A percentile compares a stretch with the other conserved stretches of the same genome.
Evolutionary conservation across 2,113 vertebrate species (phyloP).

Genomic region (Tetrax tetrax): DNA sequence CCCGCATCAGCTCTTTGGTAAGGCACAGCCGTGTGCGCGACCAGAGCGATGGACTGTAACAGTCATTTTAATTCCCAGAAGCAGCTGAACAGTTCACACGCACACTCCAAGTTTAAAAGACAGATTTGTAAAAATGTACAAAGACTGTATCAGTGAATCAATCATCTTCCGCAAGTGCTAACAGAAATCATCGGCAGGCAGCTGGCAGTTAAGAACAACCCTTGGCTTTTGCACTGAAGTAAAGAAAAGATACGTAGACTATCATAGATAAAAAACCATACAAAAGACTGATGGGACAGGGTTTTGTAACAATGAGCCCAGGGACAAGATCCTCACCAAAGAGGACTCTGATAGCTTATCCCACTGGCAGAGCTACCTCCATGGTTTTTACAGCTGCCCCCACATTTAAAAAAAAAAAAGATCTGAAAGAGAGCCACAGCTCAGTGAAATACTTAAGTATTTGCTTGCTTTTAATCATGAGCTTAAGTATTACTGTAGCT

Average conservation of each 20-base stretch:
- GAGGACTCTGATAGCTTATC: neutral
- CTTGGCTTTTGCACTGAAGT: neutral
- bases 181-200: neutral
- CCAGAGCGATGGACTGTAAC: neutral
- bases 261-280: no score
- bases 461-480: neutral
- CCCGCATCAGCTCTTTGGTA: neutral
- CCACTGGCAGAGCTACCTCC: neutral
- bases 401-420: neutral
- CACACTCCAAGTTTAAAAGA: neutral
- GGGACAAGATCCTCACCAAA: neutral
- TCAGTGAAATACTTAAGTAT: neutral
- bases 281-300: neutral
- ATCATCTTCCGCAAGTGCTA: neutral
- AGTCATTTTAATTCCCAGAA: neutral
- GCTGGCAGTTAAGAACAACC: neutral
- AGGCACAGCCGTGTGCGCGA: rapidly evolving
- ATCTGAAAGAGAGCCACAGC: neutral
- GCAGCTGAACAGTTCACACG: neutral
- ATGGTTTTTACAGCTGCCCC: neutral
- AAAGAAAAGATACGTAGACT: neutral
- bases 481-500: neutral
- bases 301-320: neutral
- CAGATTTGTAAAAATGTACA: neutral
- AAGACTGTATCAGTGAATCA: neutral